A percentile compares a stretch with the other conserved stretches of the same genome.
These are phyloP conservation scores for Siderastrea radians DNA, from an alignment of 92 coral and sea anemone species.

Conservation along the genomic window DNA sequence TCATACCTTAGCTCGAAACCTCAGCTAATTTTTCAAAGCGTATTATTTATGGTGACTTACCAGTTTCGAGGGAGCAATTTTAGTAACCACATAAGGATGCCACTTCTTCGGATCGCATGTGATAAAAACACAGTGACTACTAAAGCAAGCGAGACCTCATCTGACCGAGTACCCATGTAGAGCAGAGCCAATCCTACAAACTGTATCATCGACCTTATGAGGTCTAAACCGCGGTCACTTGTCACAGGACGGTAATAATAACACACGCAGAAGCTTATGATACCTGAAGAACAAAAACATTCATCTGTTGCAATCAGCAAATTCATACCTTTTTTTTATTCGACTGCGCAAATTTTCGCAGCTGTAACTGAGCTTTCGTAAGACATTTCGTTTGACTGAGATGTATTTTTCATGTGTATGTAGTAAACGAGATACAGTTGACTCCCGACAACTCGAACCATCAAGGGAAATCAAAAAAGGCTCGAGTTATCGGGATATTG, in stretches of 20 bases:
- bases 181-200: conserved; percentile 74
- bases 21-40: too few species aligned
- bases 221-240: conserved; percentile 91
- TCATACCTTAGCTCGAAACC: too few species aligned
- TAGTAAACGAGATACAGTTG: too few species aligned
- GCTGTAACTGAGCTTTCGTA: too few species aligned
- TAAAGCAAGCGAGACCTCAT: conserved; percentile 83
- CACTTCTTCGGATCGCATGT: conserved; percentile 60
- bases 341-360: too few species aligned
- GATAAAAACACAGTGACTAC: conserved; percentile 63
- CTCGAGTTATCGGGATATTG: too few species aligned
- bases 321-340: too few species aligned
- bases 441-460: too few species aligned
- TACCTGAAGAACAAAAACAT: conserved; percentile 54
- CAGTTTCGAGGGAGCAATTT: conserved; percentile 70
- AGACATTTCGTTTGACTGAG: too few species aligned
- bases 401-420: too few species aligned
- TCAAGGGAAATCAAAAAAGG: too few species aligned
- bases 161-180: conserved; percentile 88
- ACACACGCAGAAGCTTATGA: conserved; percentile 89
- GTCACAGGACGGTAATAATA: conserved; percentile 96
- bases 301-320: not conserved
- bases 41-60: conserved; percentile 50
- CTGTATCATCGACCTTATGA: conserved; percentile 91
- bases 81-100: conserved; percentile 12